Base-by-base conservation (phyloP, 1,140 invertebrate species). In the Lepidurus arcticus region DNA sequence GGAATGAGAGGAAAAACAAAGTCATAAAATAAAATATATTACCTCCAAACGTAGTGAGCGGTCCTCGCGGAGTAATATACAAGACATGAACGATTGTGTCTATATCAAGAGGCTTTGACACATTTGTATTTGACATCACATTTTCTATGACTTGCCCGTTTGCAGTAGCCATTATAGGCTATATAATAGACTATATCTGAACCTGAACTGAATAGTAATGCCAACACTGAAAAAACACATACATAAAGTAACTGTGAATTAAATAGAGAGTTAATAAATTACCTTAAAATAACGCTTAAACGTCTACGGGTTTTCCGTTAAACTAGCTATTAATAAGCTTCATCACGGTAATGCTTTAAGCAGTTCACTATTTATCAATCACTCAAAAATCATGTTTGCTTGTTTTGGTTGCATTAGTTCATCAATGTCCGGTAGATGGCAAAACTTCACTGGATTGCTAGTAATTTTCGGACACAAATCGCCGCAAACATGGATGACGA, bases 401-500 rank as follows among this genome's bases (percentile, higher is more conserved):
- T 34, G 34, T 34, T 34, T 34, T 34, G 34, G 34, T 34, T 34
- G 34, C 34, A 4, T 4, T 34, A 34, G 34, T 34, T 34, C 34
- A 0, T 3, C 34, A 34, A 4, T 4, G 34, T 3, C 34, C 34
- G 34, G 2, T 34, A 34, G 34, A 34, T 34, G 34, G 2, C 34
- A 34, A 34, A 34, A 3, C 3, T 2, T 34, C 2, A 34, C 34
- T 34, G 34, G 34, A 34, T 34, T 34, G 34, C 34, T 34, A 34
- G 34, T 34, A 34, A 21, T 65, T 65, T 65, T 65, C 13, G 53
- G 16, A 1, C 8, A 65, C 16, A 65, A 65, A 21, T 65, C 16
- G 34, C 34, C 34, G 34, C 34, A 65, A 76, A 21, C n/a, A 78
- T 78, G 76, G 53, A 78, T 42, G 73, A 78, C 16, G 77, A 78